Conservation (phyloP, 2,113 vertebrate genomes). For the Perca schrenkii region DNA sequence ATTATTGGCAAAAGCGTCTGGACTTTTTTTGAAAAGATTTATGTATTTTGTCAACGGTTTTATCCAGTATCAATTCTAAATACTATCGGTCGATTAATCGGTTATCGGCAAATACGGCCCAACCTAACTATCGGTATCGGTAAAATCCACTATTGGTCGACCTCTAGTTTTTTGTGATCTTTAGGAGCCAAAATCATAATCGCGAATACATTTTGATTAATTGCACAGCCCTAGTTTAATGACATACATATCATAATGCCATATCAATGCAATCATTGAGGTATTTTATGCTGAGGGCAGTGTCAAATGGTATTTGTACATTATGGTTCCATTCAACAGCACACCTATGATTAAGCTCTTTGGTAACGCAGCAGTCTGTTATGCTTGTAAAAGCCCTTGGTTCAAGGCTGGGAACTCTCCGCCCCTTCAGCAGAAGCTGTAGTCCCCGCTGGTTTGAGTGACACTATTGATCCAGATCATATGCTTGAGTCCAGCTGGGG, state of each 20-base stretch:
- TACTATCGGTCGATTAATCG: too few relatives aligned
- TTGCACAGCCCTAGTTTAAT: not conserved
- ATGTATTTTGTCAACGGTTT: too few relatives aligned
- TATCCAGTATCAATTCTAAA: too few relatives aligned
- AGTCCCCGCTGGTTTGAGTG: slow-evolving; percentile 38
- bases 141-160: too few relatives aligned
- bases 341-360: not conserved
- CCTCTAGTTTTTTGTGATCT: too few relatives aligned
- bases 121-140: too few relatives aligned
- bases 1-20: too few relatives aligned
- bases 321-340: not conserved
- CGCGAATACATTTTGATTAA: too few relatives aligned
- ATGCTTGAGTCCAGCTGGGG: slow-evolving; percentile 23
- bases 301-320: not conserved
- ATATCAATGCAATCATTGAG: not conserved
- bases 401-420: slow-evolving; percentile 57
- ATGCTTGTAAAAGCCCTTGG: not conserved
- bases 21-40: too few relatives aligned
- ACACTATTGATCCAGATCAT: slow-evolving; percentile 53
- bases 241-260: not conserved
- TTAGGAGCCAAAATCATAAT: too few relatives aligned
- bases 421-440: slow-evolving; percentile 23
- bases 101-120: too few relatives aligned
- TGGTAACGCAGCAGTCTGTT: slow-evolving; percentile 16
- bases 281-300: not conserved